Evolutionary conservation across 2,888 invertebrate genomes (phyloP).

Genomic region (Phorcus lineatus): DNA sequence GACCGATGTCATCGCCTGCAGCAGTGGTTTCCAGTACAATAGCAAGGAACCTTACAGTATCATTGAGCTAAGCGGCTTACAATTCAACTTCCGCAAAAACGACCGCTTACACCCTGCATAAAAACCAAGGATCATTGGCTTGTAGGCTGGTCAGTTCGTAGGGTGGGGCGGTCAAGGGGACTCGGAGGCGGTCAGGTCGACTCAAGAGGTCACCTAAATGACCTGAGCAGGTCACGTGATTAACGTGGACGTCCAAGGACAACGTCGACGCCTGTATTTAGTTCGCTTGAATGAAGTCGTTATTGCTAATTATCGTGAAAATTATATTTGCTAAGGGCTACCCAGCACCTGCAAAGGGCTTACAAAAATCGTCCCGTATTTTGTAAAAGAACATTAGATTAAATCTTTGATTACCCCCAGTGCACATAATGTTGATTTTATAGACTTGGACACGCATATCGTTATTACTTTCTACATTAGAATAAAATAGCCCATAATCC

Average conservation of each 20-base stretch:
- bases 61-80: slow-evolving; percentile 8
- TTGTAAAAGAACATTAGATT: background rate
- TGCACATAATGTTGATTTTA: too few relatives aligned
- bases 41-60: slow-evolving; percentile 1
- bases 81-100: background rate
- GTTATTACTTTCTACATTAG: too few relatives aligned
- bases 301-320: slow-evolving; percentile 15
- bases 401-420: too few relatives aligned
- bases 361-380: background rate
- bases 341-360: background rate
- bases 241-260: slow-evolving; percentile 1
- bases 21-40: background rate
- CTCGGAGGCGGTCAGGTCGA: background rate
- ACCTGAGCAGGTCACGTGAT: slow-evolving; percentile 13
- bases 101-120: slow-evolving; percentile 11
- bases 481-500: too few relatives aligned
- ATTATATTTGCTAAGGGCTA: background rate
- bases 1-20: background rate
- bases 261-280: background rate
- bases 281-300: background rate
- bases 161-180: slow-evolving; percentile 1
- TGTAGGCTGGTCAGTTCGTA: background rate
- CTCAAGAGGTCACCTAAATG: background rate
- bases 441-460: too few relatives aligned
- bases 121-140: background rate